Conservation (phyloP, 2,888 invertebrate species). For the Lasioglossum morio region DNA sequence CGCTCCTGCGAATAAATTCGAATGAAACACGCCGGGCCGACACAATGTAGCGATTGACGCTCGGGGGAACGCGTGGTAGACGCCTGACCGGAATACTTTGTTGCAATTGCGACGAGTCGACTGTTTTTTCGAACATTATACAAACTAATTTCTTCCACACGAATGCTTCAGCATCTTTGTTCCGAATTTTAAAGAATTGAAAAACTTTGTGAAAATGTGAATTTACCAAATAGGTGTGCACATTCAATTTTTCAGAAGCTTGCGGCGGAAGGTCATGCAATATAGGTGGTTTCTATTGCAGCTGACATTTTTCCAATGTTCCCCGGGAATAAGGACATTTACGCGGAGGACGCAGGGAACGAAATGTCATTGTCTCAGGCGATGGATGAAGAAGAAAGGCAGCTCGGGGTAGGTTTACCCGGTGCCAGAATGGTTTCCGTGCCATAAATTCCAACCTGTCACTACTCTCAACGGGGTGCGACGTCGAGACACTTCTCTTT, state of each 20-base stretch:
- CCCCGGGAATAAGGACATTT: not conserved
- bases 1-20: constrained; percentile 13
- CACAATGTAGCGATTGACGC: not conserved
- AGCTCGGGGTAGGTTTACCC: not conserved
- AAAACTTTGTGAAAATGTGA: not conserved
- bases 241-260: not conserved
- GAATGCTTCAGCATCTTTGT: too few relatives aligned
- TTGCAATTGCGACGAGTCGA: not conserved
- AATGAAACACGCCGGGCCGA: constrained; percentile 6
- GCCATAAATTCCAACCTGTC: constrained; percentile 22
- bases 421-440: not conserved
- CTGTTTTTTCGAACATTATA: not conserved
- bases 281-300: not conserved
- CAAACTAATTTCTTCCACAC: not conserved
- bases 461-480: not conserved
- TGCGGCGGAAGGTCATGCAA: not conserved
- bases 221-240: not conserved
- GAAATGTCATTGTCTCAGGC: constrained; percentile 42
- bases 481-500: not conserved
- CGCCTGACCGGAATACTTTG: constrained; percentile 1
- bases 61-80: not conserved
- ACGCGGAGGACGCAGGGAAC: not conserved
- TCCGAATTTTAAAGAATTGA: not conserved
- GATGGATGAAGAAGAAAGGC: constrained; percentile 26
- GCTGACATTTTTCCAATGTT: not conserved